Evolutionary conservation across 2,797 vertebrate species (phyloP), one percentile per base, ranked within the genome.

Genomic region (Calcarius lapponicus): DNA sequence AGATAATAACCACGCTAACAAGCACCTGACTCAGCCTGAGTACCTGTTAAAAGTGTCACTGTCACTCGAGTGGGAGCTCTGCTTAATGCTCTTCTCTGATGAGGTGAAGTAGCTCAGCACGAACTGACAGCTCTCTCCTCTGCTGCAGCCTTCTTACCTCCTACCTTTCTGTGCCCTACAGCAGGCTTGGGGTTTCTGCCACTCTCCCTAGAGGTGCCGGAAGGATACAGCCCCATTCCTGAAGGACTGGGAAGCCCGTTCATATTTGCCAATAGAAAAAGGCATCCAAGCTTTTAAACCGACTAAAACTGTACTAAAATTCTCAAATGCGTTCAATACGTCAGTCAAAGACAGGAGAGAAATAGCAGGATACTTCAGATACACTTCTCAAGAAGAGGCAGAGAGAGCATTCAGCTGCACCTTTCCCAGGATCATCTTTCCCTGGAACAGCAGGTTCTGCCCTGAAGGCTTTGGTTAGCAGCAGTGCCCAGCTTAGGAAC

Each of bases 21-120:
- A 84, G 64, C 80, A 53, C 65, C 90, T 90, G 87, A 74, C 75
- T 79, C 88, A 73, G 60, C 81, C 80, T 69, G 79, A 86, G 86
- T 50, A 22, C 58, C 85, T 95, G 82, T 47, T 83, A 29, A 53
- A 91, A 88, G 54, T 36, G 57, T 80, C 85, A 58, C 50, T 90
- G 83, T 92, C 91, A 78, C 79, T 76, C 28, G 21, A 20, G 42
- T 17, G 29, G 53, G 67, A 94, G 69, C 32, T 70, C n/a, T 60
- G 74, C 56, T 64, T 56, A 45, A 24, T 18, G 56, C 32, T 82
- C 16, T 31, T 85, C 67, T 64, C 34, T 0, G 1, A 19, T 20
- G 25, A 67, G 53, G 17, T 24, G 48, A 28, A 87, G 64, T 11
- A 51, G 78, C 69, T 87, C 58, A 22, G 34, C 43, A 60, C 66